Evolutionary conservation across 2,113 vertebrate species (phyloP), one percentile per base, ranked within the genome.

Genomic region (Anthoscopus minutus): DNA sequence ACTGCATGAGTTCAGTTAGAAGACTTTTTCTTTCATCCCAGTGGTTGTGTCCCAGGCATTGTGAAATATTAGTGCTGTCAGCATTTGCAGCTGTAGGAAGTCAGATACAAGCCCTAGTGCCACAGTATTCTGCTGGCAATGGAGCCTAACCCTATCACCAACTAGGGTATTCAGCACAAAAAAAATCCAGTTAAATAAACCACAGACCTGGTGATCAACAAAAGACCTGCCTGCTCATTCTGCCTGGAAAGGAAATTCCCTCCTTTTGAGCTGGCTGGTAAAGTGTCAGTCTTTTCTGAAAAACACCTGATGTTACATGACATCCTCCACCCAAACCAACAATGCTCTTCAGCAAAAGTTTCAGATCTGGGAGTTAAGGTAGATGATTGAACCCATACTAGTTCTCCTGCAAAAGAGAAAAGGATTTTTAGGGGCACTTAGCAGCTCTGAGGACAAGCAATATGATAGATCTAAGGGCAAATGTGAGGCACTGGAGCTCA

Each of bases 1-100:
- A 61, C 44, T 74, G 33, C 33, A 70, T 25, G 16, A 62, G 66
- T 77, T 93, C 94, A 58, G 78, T 80, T 80, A 85, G 58, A 94
- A 87, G 66, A 37, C 3, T 6, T 18, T 30, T 18, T 85, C 62
- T 57, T 89, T 94, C 91, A 94, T 88, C 58, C 58, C 87, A 58
- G 74, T 45, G 35, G 48, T 16, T 89, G 45, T 80, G 66, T 82
- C 54, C 78, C 67, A 87, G 22, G 30, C 58, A 88, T 78, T 80
- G 74, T 85, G 93, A 92, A 96, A 95, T 88, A 73, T 86, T 83
- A 77, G 42, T 19, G 33, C 60, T 88, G 64, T 86, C 56, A 89
- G 40, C 7, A 1, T 82, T 80, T 81, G 50, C 89, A 89, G 71
- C 85, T 93, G 89, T 93, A 95, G 93, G 94, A 97, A 96, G 86